These are phyloP conservation scores for Brachypteracias leptosomus DNA, from an alignment of 2,113 vertebrate genomes.

Conservation along the genomic window DNA sequence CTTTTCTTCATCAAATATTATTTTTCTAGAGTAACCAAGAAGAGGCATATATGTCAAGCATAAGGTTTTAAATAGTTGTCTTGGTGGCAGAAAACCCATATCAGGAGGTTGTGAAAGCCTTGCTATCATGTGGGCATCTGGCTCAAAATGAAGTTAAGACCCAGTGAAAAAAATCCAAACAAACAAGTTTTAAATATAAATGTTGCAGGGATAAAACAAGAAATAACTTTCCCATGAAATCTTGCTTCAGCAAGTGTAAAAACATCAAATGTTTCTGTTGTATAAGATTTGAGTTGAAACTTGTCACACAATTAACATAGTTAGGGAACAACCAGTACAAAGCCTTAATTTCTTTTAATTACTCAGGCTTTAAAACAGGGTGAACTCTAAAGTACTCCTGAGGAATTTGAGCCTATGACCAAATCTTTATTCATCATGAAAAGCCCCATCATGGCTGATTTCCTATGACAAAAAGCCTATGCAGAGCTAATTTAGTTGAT, in stretches of 20 bases:
- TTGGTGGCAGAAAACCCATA: neutral
- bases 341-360: constrained; percentile 1
- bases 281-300: constrained; percentile 18
- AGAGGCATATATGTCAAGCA: too few species aligned
- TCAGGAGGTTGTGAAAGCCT: neutral
- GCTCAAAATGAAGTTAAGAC: neutral
- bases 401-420: constrained; percentile 17
- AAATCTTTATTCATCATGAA: constrained; percentile 34
- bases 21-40: too few species aligned
- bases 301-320: constrained; percentile 25
- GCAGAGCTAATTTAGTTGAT: constrained; percentile 8
- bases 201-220: neutral
- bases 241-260: neutral
- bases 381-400: neutral
- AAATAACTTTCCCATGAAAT: neutral
- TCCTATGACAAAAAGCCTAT: neutral
- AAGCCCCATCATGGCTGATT: neutral
- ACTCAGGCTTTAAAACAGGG: neutral
- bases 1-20: neutral
- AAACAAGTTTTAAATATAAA: neutral
- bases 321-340: neutral
- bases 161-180: neutral
- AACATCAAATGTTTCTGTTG: neutral
- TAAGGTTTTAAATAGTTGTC: neutral
- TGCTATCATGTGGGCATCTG: neutral